Evolutionary conservation across 1,140 invertebrate species (phyloP).

Genomic region (Mesaphorura yosii): DNA sequence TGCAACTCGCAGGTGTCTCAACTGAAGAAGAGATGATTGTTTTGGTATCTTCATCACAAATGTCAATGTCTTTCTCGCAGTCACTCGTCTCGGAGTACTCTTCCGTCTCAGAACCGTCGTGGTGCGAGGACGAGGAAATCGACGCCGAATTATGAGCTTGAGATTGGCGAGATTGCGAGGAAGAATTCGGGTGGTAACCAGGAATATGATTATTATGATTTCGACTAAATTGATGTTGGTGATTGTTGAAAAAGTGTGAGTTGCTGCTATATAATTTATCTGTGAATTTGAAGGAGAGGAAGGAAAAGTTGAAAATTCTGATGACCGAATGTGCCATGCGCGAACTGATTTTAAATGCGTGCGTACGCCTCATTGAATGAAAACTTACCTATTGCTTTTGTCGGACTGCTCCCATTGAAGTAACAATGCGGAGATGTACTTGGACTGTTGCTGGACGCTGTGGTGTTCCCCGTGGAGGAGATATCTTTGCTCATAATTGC

Average conservation of each 20-base stretch:
- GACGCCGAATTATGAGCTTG: no score
- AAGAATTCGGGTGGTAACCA: conserved; percentile 8
- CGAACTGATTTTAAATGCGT: neutral
- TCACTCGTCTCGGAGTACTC: conserved; percentile 27
- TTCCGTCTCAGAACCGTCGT: conserved; percentile 27
- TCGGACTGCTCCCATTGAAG: conserved; percentile 25
- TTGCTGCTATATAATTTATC: no score
- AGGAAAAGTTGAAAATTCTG: neutral
- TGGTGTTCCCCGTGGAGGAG: conserved; percentile 18
- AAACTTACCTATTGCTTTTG: conserved; percentile 26
- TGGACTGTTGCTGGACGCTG: conserved; percentile 4
- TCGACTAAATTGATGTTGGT: neutral
- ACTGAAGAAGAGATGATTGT: conserved; percentile 30
- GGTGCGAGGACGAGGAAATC: neutral
- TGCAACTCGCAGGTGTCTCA: conserved; percentile 28
- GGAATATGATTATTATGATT: conserved; percentile 5
- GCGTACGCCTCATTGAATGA: neutral
- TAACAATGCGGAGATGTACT: conserved; percentile 28
- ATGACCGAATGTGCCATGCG: no score
- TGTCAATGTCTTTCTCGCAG: conserved; percentile 32
- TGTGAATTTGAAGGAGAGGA: no score
- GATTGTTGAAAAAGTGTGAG: conserved; percentile 8
- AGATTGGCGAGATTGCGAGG: no score
- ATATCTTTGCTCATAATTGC: conserved; percentile 66
- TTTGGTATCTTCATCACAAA: conserved; percentile 32